Conservation (phyloP, 1,140 invertebrate species). For the Drosophila truncata region DNA sequence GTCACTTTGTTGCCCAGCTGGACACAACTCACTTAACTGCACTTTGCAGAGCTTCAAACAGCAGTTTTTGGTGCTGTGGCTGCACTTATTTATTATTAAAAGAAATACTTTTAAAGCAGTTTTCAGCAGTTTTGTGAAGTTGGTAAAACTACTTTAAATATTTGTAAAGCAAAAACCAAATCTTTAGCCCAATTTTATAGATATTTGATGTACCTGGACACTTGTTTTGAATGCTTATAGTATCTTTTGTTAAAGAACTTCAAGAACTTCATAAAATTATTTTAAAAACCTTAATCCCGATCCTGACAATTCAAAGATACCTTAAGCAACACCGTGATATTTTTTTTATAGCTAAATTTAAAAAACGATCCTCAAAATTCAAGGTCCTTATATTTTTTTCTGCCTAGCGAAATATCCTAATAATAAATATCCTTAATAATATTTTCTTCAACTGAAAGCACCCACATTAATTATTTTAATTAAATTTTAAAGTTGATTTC, state of each 20-base stretch:
- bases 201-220: background rate
- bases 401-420: background rate
- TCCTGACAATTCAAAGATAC: too few relatives aligned
- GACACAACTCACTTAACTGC: slow-evolving; percentile 23
- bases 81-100: slow-evolving; percentile 1
- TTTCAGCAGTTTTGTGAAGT: background rate
- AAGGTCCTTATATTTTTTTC: too few relatives aligned
- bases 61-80: slow-evolving; percentile 5
- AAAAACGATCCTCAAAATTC: background rate
- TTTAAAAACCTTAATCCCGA: too few relatives aligned
- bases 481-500: slow-evolving; percentile 30
- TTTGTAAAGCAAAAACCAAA: background rate
- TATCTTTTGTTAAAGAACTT: background rate
- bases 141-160: background rate
- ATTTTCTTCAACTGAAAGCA: background rate
- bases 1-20: slow-evolving; percentile 36
- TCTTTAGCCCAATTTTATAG: background rate
- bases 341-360: background rate
- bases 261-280: too few relatives aligned
- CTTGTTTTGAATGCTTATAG: background rate
- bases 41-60: slow-evolving; percentile 4
- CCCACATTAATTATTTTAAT: slow-evolving; percentile 39
- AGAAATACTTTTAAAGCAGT: background rate
- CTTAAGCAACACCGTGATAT: too few relatives aligned
- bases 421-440: background rate